Evolutionary conservation across 1,140 invertebrate species (phyloP), one percentile per base, ranked within the genome.

Genomic region (Drosophila ananassae): DNA sequence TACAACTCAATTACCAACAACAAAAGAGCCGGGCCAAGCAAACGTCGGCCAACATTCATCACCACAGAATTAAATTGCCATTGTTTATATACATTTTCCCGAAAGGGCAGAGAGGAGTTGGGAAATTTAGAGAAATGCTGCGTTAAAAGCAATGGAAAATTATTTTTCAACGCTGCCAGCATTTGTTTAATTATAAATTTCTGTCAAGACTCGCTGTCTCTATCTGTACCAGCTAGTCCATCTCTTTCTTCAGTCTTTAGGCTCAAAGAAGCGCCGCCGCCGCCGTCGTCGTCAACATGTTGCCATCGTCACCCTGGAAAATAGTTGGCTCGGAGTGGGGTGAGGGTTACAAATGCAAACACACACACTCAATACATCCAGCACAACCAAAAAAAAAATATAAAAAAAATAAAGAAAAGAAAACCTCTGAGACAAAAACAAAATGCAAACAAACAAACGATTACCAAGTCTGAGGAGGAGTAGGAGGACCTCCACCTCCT

Each of bases 181-280:
- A 87, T 87, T 87, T 87, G 82, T 87, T 87, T 89, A 87, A 87
- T 87, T 87, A 89, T 87, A 87, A 89, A 82, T 87, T 83, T 87
- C 82, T 89, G 82, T 87, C 82, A 87, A 87, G 82, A 89, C 72
- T 2, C 10, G 73, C 73, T 74, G 63, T 59, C 80, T 56, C 44
- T 47, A 2, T 47, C 22, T 47, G 0, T 0, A 2, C 2, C 7
- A 44, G 41, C 21, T 44, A 17, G 25, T 50, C 52, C 21, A 30
- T 53, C 12, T 30, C 56, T 34, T 5, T 55, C 25, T 28, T 5
- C 3, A 7, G n/a, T 50, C 59, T 62, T 30, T 64, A 52, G 75
- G 68, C 81, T 84, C 82, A 84, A 84, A 84, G 82, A 77, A 85
- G 78, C 80, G 76, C 74, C 74, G 78, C 74, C 73, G 52, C 53